These are phyloP conservation scores for Melanostigma gelatinosum DNA, from an alignment of 2,113 vertebrate genomes.

Conservation along the genomic window DNA sequence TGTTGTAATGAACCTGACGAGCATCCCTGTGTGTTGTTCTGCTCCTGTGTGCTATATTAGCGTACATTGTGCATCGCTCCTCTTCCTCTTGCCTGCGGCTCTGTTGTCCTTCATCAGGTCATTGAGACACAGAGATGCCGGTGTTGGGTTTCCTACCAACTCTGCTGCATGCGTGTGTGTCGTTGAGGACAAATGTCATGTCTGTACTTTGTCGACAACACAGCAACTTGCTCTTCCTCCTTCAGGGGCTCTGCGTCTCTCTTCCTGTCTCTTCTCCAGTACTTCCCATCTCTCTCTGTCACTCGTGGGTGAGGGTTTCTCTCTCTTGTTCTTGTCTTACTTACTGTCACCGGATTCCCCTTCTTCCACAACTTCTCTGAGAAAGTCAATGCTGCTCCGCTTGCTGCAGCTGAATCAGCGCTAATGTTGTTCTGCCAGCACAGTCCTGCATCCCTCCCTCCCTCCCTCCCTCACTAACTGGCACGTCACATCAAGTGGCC, in stretches of 20 bases:
- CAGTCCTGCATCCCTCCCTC: constrained; percentile 32
- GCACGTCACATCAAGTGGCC: constrained; percentile 63
- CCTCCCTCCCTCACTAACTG: constrained; percentile 8
- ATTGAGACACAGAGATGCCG: constrained; percentile 60
- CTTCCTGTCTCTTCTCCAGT: constrained; percentile 38
- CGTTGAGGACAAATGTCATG: constrained; percentile 45
- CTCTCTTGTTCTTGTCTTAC: constrained; percentile 49
- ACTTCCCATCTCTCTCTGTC: constrained; percentile 48
- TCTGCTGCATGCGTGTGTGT: constrained; percentile 25
- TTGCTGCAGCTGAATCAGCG: constrained; percentile 78
- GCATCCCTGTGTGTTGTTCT: constrained; percentile 35
- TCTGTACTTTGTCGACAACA: constrained; percentile 35
- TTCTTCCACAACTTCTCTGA: constrained; percentile 55
- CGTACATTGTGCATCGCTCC: constrained; percentile 40
- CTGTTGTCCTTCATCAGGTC: constrained; percentile 73
- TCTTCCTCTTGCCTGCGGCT: constrained; percentile 69
- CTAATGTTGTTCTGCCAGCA: constrained; percentile 55
- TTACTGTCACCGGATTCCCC: constrained; percentile 57
- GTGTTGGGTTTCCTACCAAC: constrained; percentile 71
- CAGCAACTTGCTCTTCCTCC: constrained; percentile 60
- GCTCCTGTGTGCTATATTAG: constrained; percentile 55
- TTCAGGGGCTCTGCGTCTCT: constrained; percentile 30
- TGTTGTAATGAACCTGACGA: constrained; percentile 9
- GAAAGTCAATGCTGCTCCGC: constrained; percentile 69
- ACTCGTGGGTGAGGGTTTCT: constrained; percentile 28